Evolutionary conservation across 2,113 vertebrate species (phyloP).

Genomic region (Nansenia antarctica): DNA sequence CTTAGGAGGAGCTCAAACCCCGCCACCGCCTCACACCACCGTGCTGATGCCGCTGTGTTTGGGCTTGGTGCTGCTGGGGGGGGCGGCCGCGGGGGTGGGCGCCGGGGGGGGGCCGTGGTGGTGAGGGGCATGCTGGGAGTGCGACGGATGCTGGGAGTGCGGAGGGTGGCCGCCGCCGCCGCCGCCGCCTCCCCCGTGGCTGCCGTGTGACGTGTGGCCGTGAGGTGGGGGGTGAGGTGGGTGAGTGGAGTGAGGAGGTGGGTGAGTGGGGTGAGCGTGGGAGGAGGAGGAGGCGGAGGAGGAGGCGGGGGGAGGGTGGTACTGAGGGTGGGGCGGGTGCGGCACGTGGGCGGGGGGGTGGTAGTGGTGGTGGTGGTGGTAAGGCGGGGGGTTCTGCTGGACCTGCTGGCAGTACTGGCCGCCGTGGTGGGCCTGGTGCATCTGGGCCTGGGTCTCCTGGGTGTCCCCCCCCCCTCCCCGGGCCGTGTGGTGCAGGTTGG

Average conservation of each 20-base stretch:
- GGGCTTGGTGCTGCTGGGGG: conserved; percentile 82
- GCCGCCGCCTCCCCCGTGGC: too few species aligned
- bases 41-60: conserved; percentile 98
- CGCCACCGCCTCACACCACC: conserved; percentile 77
- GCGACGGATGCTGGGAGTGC: conserved; percentile 73
- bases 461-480: too few species aligned
- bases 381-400: conserved; percentile 90
- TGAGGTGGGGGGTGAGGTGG: conserved; percentile 64
- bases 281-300: conserved; percentile 63
- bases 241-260: conserved; percentile 64
- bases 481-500: conserved; percentile 80
- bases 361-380: conserved; percentile 95
- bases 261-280: conserved; percentile 63
- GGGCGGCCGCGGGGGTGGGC: conserved; percentile 60
- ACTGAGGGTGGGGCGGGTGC: conserved; percentile 82
- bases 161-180: too few species aligned
- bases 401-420: conserved; percentile 82
- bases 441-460: conserved; percentile 71
- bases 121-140: conserved; percentile 73
- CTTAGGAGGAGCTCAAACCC: not conserved
- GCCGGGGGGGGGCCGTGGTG: conserved; percentile 80
- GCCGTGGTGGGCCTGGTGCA: conserved; percentile 79
- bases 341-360: conserved; percentile 87
- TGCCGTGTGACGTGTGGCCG: too few species aligned
- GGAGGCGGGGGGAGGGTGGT: conserved; percentile 71